Evolutionary conservation across 2,113 vertebrate species (phyloP).

Genomic region (Mus musculus): GRCm39 chrX:60928001-60928500

Average conservation of each 20-base stretch:
- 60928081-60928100: background rate
- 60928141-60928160: background rate
- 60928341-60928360: background rate
- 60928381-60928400: background rate
- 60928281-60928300: background rate
- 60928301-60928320: background rate
- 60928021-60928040: background rate
- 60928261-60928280: background rate
- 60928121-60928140: background rate
- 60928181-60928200: background rate
- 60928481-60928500: background rate
- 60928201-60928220: background rate
- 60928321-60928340: background rate
- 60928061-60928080: background rate
- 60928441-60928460: background rate
- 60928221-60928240: background rate
- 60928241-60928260: background rate
- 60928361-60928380: background rate
- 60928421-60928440: background rate
- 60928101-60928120: background rate
- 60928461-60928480: background rate
- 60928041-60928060: background rate
- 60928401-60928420: background rate
- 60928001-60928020: background rate
- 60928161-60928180: background rate